These are phyloP conservation scores for Spilosoma lubricipeda DNA, from an alignment of 2,888 invertebrate genomes.

Conservation along the genomic window DNA sequence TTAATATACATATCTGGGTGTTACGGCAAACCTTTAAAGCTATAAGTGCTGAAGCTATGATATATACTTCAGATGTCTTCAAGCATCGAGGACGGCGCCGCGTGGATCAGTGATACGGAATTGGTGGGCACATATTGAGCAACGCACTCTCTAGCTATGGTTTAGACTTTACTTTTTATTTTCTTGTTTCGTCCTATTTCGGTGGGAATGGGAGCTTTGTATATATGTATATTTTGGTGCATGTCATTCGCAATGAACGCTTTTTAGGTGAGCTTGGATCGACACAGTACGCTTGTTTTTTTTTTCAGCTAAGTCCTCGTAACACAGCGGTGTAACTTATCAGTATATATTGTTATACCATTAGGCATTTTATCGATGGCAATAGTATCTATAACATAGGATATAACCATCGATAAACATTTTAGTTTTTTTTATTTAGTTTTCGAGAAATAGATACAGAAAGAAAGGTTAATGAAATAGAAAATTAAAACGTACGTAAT, in stretches of 20 bases:
- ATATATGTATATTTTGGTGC: conserved; percentile 17
- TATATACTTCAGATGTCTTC: conserved; percentile 75
- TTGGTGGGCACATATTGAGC: conserved; percentile 76
- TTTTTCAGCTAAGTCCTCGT: neutral
- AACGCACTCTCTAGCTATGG: conserved; percentile 60
- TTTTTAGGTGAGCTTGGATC: conserved; percentile 10
- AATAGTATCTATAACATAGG: neutral
- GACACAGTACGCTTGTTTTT: neutral
- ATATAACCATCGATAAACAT: too few species aligned
- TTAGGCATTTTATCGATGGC: neutral
- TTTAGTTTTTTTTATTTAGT: neutral
- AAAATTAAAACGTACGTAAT: neutral
- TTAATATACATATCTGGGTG: conserved; percentile 5
- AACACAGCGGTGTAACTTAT: neutral
- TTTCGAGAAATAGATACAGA: neutral
- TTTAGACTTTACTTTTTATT: conserved; percentile 57
- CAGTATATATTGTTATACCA: neutral
- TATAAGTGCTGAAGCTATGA: conserved; percentile 28
- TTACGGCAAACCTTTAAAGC: neutral
- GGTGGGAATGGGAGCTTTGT: conserved; percentile 27
- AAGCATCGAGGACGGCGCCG: conserved; percentile 78
- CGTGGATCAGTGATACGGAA: conserved; percentile 84
- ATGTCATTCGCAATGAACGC: conserved; percentile 1
- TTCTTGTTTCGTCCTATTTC: conserved; percentile 33
- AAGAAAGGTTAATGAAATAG: neutral